A percentile compares a stretch with the other conserved stretches of the same genome.
Conservation (phyloP, 1,140 invertebrate genomes). For the Hydropsyche tenuis region DNA sequence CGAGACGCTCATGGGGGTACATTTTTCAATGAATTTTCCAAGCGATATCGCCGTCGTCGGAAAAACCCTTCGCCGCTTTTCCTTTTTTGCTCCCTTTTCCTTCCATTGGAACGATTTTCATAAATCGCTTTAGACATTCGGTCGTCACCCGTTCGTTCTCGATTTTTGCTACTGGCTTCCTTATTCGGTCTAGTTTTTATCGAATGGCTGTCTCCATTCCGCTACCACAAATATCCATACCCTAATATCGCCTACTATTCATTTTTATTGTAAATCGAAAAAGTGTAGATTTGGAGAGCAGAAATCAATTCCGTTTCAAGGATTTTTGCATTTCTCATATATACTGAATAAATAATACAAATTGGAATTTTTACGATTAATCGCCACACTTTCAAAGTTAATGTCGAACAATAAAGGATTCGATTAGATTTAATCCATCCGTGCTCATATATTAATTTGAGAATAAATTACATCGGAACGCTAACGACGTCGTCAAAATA, state of each 20-base stretch:
- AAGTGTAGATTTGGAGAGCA: no score
- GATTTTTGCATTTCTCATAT: no score
- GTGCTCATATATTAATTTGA: neutral
- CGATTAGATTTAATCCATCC: neutral
- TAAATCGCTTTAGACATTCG: conserved; percentile 42
- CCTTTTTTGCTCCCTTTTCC: neutral
- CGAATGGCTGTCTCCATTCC: no score
- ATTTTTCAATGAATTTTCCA: conserved; percentile 41
- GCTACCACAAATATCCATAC: no score
- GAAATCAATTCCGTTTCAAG: no score
- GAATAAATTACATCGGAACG: neutral
- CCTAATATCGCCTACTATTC: no score
- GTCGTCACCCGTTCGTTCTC: conserved; percentile 32
- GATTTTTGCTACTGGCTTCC: neutral
- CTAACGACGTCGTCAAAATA: conserved; percentile 5
- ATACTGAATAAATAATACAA: no score
- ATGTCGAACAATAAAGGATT: no score
- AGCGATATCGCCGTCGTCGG: conserved; percentile 31
- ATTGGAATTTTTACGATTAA: no score
- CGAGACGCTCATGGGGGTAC: conserved; percentile 13
- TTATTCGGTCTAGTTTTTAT: neutral
- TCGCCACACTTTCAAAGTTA: no score
- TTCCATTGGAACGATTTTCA: conserved; percentile 37
- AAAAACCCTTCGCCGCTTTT: neutral
- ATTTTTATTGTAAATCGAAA: no score